Evolutionary conservation across 2,888 invertebrate species (phyloP).

Genomic region (Drosophila kuntzei): DNA sequence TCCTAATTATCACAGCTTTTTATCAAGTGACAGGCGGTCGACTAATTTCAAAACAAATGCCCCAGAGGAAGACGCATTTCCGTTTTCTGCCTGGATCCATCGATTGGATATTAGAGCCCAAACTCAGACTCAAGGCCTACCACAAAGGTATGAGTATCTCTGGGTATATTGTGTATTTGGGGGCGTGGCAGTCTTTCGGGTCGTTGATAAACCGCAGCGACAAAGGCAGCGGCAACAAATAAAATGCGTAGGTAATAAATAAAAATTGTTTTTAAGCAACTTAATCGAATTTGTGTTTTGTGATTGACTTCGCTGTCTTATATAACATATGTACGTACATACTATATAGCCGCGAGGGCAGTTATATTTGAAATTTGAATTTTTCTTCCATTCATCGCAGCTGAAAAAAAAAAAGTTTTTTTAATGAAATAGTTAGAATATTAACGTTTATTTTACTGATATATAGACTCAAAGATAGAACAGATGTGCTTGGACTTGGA

Average conservation of each 20-base stretch:
- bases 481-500: background rate
- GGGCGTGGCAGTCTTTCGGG: slow-evolving; percentile 39
- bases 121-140: background rate
- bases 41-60: slow-evolving; percentile 61
- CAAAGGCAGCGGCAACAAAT: slow-evolving; percentile 59
- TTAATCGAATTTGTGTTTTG: slow-evolving; percentile 79
- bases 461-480: background rate
- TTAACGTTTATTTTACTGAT: background rate
- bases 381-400: background rate
- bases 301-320: slow-evolving; percentile 61
- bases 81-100: slow-evolving; percentile 32
- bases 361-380: background rate
- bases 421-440: background rate
- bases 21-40: slow-evolving; percentile 63
- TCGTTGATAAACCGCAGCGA: slow-evolving; percentile 55
- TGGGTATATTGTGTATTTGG: slow-evolving; percentile 4
- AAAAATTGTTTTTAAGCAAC: slow-evolving; percentile 80
- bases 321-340: slow-evolving; percentile 6
- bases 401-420: background rate
- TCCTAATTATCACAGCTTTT: slow-evolving; percentile 75
- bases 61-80: slow-evolving; percentile 53
- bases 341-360: slow-evolving; percentile 23
- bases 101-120: slow-evolving; percentile 37
- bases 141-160: slow-evolving; percentile 14
- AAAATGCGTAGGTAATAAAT: slow-evolving; percentile 69